phyloP scores from a whole-genome alignment of 2,888 invertebrate genomes.

The Candidula unifasciata region DNA sequence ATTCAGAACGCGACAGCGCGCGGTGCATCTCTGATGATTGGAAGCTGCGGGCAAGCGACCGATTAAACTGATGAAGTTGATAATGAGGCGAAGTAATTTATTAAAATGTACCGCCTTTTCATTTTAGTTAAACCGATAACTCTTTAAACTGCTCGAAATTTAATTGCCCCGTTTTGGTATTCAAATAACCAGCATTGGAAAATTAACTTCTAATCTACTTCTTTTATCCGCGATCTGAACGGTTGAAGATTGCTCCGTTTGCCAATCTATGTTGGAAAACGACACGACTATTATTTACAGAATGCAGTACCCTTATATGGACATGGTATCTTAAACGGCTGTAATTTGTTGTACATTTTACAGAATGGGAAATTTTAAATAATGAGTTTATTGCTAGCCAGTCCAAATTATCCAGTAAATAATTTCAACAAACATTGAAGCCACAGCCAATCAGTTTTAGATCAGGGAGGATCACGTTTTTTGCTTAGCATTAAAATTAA shows the following conservation, averaged over 20 bases:
- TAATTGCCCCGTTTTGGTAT: background rate
- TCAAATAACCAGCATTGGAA: conserved; percentile 12
- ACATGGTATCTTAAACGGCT: no score
- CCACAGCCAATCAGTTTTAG: no score
- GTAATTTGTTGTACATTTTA: no score
- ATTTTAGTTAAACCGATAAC: background rate
- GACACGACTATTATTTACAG: background rate
- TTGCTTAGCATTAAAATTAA: no score
- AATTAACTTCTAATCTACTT: conserved; percentile 1
- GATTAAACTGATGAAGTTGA: background rate
- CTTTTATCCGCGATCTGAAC: background rate
- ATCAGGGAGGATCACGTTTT: no score
- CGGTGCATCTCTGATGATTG: background rate
- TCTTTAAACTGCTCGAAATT: background rate
- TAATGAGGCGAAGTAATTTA: conserved; percentile 3
- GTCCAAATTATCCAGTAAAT: background rate
- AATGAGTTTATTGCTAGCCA: background rate
- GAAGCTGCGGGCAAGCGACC: background rate
- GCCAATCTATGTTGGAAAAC: background rate
- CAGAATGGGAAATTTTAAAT: background rate
- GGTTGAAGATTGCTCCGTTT: background rate
- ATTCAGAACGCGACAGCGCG: background rate
- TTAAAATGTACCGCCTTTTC: background rate
- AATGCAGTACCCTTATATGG: background rate
- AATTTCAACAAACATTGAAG: background rate